These are phyloP conservation scores for Dunckerocampus dactyliophorus DNA, from an alignment of 2,113 vertebrate species.

Conservation along the genomic window DNA sequence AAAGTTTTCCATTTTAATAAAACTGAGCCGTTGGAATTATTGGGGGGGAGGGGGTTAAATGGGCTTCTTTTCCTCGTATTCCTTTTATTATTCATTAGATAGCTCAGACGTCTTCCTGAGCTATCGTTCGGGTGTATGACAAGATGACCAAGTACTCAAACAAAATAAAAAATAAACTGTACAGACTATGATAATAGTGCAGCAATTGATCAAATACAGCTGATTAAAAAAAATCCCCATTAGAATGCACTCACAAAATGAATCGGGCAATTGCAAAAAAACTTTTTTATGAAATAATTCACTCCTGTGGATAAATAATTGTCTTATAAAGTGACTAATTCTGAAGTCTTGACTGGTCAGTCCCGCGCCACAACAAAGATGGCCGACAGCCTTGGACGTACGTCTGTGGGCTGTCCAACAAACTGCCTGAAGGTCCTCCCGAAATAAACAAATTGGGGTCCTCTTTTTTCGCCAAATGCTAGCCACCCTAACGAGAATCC, in stretches of 20 bases:
- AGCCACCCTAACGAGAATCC: constrained; percentile 29
- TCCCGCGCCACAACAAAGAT: constrained; percentile 41
- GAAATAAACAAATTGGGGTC: constrained; percentile 73
- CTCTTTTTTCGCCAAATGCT: constrained; percentile 44
- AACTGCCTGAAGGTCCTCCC: constrained; percentile 63
- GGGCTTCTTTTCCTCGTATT: too few relatives aligned
- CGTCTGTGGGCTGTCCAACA: constrained; percentile 17
- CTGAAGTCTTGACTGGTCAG: background rate
- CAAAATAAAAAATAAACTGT: too few relatives aligned
- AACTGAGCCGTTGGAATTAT: background rate
- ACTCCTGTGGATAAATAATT: background rate
- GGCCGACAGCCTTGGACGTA: constrained; percentile 24
- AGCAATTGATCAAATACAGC: too few relatives aligned
- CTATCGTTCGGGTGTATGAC: background rate
- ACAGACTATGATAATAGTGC: too few relatives aligned
- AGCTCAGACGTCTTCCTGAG: background rate
- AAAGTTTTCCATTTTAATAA: background rate
- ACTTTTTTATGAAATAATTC: background rate
- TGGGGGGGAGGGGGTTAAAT: too few relatives aligned
- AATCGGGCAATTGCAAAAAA: background rate
- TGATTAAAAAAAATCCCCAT: too few relatives aligned
- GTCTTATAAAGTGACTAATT: background rate
- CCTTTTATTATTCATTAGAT: too few relatives aligned
- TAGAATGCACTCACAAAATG: too few relatives aligned
- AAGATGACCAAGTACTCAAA: too few relatives aligned